phyloP scores from a whole-genome alignment of 2,888 invertebrate species.

The Coelopa pilipes region DNA sequence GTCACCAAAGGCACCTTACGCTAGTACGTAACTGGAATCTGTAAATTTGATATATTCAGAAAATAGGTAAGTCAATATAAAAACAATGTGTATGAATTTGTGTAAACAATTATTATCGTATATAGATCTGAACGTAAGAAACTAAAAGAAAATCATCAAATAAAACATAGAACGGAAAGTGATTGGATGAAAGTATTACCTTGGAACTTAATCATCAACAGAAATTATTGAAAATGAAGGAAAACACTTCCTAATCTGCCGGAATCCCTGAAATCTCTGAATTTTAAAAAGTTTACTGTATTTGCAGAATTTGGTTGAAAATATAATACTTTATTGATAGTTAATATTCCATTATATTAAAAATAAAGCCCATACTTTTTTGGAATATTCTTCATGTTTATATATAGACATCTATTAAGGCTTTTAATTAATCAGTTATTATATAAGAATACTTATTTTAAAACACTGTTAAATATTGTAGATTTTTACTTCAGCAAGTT shows the following conservation, averaged over 20 bases:
- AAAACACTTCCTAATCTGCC: conserved; percentile 41
- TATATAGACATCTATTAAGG: no score
- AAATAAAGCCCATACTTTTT: no score
- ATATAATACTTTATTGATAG: no score
- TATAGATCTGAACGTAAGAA: conserved; percentile 13
- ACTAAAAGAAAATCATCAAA: conserved; percentile 2
- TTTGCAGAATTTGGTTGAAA: no score
- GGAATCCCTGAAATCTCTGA: conserved; percentile 30
- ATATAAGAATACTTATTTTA: no score
- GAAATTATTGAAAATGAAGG: conserved; percentile 9
- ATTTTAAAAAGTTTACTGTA: no score
- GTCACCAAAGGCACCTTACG: conserved; percentile 53
- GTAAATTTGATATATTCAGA: conserved; percentile 57
- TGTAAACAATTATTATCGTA: background rate
- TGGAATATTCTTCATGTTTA: no score
- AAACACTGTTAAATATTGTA: no score
- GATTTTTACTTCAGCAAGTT: no score
- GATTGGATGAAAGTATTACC: conserved; percentile 23
- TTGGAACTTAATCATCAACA: conserved; percentile 35
- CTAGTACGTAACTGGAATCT: conserved; percentile 52
- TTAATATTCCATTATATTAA: no score
- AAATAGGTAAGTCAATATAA: conserved; percentile 49
- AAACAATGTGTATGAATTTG: background rate
- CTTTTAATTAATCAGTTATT: no score
- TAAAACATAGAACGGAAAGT: background rate